phyloP scores from a whole-genome alignment of 64 coral and sea anemone genomes.

The Stylophora pistillata region DNA sequence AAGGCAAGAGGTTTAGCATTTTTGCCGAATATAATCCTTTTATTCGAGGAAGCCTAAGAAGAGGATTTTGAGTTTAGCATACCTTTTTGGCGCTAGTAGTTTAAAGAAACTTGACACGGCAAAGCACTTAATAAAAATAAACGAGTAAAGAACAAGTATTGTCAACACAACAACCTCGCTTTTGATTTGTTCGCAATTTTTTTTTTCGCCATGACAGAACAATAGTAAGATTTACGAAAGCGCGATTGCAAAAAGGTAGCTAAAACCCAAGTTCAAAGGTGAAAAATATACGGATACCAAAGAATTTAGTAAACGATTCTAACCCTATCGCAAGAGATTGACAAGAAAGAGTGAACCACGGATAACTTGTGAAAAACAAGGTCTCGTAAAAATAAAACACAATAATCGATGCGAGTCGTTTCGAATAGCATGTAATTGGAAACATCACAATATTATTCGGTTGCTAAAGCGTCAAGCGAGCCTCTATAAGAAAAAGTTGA shows the following conservation, averaged over 20 bases:
- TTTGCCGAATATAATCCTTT: slow-evolving; percentile 2
- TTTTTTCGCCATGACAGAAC: neutral
- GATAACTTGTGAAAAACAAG: neutral
- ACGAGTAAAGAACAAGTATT: neutral
- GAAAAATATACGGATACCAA: neutral
- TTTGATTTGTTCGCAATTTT: neutral
- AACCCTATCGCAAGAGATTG: neutral
- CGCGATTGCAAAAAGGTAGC: neutral
- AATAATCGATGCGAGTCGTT: neutral
- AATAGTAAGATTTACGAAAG: slow-evolving; percentile 6
- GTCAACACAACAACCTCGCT: neutral
- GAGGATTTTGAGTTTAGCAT: slow-evolving; percentile 4
- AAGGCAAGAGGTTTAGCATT: neutral
- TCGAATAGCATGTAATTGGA: neutral
- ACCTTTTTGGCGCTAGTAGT: neutral
- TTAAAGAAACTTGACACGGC: slow-evolving; percentile 7
- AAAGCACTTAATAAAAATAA: slow-evolving; percentile 21
- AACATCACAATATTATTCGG: neutral
- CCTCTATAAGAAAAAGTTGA: neutral
- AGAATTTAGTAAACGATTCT: neutral
- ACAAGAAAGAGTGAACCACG: neutral
- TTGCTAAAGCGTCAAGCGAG: neutral
- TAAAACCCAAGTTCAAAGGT: neutral
- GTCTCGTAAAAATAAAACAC: neutral
- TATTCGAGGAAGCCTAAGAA: neutral